A percentile compares a stretch with the other conserved stretches of the same genome.
Evolutionary conservation across 2,888 invertebrate species (phyloP).

Genomic region (Ferrisia virgata): DNA sequence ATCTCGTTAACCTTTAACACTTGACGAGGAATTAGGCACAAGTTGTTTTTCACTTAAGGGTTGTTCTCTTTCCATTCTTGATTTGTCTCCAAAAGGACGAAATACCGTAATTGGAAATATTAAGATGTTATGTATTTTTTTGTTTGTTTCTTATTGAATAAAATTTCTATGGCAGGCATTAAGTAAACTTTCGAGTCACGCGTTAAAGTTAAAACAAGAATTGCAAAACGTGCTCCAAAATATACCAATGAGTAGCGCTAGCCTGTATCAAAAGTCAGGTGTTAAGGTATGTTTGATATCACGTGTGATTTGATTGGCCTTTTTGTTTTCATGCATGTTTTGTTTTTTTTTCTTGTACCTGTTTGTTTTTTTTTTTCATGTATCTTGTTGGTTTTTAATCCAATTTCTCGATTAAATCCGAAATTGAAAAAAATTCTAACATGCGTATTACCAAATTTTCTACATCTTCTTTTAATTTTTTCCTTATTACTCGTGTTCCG

Average conservation of each 20-base stretch:
- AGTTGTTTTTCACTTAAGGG: background rate
- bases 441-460: too few species aligned
- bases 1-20: background rate
- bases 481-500: too few species aligned
- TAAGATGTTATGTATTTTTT: background rate
- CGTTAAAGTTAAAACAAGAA: constrained; percentile 43
- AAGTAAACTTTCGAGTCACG: constrained; percentile 37
- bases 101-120: background rate
- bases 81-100: background rate
- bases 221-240: constrained; percentile 38
- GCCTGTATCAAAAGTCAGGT: constrained; percentile 22
- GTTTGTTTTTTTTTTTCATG: background rate
- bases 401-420: background rate
- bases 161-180: constrained; percentile 30
- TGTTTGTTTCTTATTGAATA: background rate
- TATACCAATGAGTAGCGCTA: constrained; percentile 30
- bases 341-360: background rate
- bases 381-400: too few species aligned
- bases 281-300: constrained; percentile 27
- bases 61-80: constrained; percentile 13
- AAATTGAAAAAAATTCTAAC: too few species aligned
- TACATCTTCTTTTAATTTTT: too few species aligned
- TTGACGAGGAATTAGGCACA: background rate
- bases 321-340: background rate
- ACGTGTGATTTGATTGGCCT: background rate